Evolutionary conservation across 2,888 invertebrate species (phyloP).

Genomic region (Molorchus minor): DNA sequence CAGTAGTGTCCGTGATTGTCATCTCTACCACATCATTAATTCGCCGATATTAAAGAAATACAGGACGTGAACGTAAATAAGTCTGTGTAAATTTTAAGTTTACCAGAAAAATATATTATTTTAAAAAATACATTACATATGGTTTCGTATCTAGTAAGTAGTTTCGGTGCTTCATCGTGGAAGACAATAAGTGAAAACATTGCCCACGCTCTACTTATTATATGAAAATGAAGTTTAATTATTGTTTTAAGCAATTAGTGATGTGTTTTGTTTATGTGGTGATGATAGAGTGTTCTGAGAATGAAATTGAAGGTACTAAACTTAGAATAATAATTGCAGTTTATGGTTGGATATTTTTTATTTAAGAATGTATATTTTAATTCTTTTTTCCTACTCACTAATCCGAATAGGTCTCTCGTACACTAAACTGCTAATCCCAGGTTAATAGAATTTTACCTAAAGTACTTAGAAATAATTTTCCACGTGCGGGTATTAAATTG

Average conservation of each 20-base stretch:
- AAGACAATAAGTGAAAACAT: constrained; percentile 48
- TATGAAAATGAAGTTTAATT: constrained; percentile 57
- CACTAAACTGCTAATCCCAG: too few relatives aligned
- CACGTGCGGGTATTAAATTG: too few relatives aligned
- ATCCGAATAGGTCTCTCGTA: too few relatives aligned
- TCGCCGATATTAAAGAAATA: not conserved
- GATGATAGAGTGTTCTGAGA: constrained; percentile 54
- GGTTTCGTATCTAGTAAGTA: not conserved
- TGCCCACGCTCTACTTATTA: constrained; percentile 55
- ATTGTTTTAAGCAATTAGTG: constrained; percentile 57
- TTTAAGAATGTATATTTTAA: too few relatives aligned
- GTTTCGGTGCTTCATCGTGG: constrained; percentile 27
- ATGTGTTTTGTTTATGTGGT: constrained; percentile 50
- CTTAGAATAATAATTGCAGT: constrained; percentile 7
- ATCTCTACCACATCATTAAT: constrained; percentile 15
- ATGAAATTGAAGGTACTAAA: constrained; percentile 57
- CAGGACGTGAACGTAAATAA: not conserved
- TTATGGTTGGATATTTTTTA: constrained; percentile 5
- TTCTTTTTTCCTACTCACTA: not conserved
- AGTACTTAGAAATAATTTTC: too few relatives aligned
- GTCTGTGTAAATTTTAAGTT: not conserved
- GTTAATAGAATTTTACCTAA: too few relatives aligned
- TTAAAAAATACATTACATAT: constrained; percentile 9
- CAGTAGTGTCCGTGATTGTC: constrained; percentile 45
- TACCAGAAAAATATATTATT: not conserved